Conservation (phyloP, 30 jellyfish, hydroid and myxozoan species). For the Turritopsis dohrnii region DNA sequence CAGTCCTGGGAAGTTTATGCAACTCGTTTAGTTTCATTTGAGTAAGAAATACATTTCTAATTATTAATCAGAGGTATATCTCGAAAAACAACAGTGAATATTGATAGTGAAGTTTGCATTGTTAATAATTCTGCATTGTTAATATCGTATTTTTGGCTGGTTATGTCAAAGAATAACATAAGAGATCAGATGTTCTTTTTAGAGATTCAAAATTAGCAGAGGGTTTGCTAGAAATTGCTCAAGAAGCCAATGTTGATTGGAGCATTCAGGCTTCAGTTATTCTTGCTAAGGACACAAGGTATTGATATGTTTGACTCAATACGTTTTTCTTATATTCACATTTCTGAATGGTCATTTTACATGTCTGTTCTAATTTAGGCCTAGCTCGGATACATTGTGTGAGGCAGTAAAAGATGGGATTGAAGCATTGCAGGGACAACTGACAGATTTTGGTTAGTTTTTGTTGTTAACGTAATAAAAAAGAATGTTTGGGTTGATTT, state of each 20-base stretch:
- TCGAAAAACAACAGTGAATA: too few relatives aligned
- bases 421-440: conserved; percentile 30
- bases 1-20: conserved; percentile 91
- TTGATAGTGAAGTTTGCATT: too few relatives aligned
- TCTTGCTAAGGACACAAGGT: conserved; percentile 95
- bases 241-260: conserved; percentile 40
- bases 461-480: too few relatives aligned
- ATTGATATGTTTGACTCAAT: background rate
- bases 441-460: conserved; percentile 61
- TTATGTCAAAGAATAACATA: too few relatives aligned
- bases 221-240: conserved; percentile 36
- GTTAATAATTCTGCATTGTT: too few relatives aligned
- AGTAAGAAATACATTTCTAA: conserved; percentile 25
- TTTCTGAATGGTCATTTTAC: background rate
- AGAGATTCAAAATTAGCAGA: conserved; percentile 45
- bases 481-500: too few relatives aligned
- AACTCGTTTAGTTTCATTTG: conserved; percentile 66
- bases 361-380: conserved; percentile 41
- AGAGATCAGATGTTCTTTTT: conserved; percentile 2
- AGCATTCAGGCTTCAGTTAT: conserved; percentile 39
- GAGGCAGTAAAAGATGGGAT: conserved; percentile 68
- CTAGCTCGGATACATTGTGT: conserved; percentile 48
- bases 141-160: too few relatives aligned
- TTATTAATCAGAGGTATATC: too few relatives aligned
- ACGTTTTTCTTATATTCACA: background rate